Evolutionary conservation across 2,113 vertebrate genomes (phyloP).

Genomic region (Dunckerocampus dactyliophorus): DNA sequence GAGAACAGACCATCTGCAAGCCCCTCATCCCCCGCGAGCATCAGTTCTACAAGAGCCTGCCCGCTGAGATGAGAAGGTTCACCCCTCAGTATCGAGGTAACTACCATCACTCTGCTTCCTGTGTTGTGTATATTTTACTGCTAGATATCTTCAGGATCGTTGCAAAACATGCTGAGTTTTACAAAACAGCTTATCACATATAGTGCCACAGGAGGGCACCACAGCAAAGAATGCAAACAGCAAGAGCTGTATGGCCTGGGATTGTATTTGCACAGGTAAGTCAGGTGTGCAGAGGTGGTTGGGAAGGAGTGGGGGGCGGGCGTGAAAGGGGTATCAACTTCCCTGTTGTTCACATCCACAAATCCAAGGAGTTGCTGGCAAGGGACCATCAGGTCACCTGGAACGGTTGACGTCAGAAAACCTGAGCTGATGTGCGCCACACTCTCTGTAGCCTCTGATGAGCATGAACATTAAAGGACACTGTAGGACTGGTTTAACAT

Average conservation of each 20-base stretch:
- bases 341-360: neutral
- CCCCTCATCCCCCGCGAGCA: constrained; percentile 95
- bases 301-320: neutral
- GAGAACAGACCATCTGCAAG: constrained; percentile 96
- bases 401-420: constrained; percentile 4
- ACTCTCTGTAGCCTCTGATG: neutral
- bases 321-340: neutral
- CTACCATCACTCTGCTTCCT: constrained; percentile 80
- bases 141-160: too few species aligned
- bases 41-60: constrained; percentile 97
- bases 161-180: constrained; percentile 85
- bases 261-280: constrained; percentile 27
- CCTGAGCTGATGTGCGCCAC: neutral
- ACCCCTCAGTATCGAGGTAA: constrained; percentile 96
- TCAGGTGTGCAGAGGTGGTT: neutral
- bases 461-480: neutral
- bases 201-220: constrained; percentile 94
- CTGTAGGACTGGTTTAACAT: constrained; percentile 12
- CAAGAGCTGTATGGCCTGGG: constrained; percentile 76
- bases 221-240: constrained; percentile 90
- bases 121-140: too few species aligned
- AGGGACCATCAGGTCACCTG: neutral
- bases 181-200: constrained; percentile 96
- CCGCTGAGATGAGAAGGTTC: constrained; percentile 93
- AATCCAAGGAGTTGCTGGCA: neutral